phyloP scores from a whole-genome alignment of 2,113 vertebrate genomes.

The Xenopus laevis region DNA sequence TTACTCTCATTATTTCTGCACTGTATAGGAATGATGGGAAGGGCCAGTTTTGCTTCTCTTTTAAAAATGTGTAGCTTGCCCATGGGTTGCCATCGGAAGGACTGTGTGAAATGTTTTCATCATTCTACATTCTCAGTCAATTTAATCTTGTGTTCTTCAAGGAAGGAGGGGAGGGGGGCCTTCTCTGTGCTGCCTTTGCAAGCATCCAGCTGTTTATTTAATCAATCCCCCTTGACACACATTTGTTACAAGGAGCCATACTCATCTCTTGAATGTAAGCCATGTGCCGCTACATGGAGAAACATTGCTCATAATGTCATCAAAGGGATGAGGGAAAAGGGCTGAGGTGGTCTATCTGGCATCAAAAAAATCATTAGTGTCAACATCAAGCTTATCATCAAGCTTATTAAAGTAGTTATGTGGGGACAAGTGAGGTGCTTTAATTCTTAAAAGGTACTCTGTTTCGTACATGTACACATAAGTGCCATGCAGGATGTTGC shows the following conservation, averaged over 20 bases:
- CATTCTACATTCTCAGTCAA: constrained; percentile 71
- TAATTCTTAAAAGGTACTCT: too few relatives aligned
- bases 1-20: constrained; percentile 20
- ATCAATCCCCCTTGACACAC: constrained; percentile 57
- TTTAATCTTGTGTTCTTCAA: constrained; percentile 73
- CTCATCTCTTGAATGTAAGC: neutral
- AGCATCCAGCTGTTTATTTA: constrained; percentile 68
- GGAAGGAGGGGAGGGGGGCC: constrained; percentile 46
- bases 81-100: constrained; percentile 66
- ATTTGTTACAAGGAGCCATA: constrained; percentile 52
- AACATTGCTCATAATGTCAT: too few relatives aligned
- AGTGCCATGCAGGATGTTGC: too few relatives aligned
- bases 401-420: too few relatives aligned
- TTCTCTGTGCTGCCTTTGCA: constrained; percentile 58
- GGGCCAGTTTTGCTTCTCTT: constrained; percentile 70
- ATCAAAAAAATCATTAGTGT: too few relatives aligned
- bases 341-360: too few relatives aligned
- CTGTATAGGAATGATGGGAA: constrained; percentile 60
- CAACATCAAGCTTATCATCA: too few relatives aligned
- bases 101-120: constrained; percentile 70
- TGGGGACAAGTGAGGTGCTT: too few relatives aligned
- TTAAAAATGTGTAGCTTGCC: constrained; percentile 73
- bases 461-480: too few relatives aligned
- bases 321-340: too few relatives aligned
- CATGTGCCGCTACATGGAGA: too few relatives aligned